Base-by-base conservation (phyloP, 2,797 vertebrate genomes). In the Silurus lanzhouensis region DNA sequence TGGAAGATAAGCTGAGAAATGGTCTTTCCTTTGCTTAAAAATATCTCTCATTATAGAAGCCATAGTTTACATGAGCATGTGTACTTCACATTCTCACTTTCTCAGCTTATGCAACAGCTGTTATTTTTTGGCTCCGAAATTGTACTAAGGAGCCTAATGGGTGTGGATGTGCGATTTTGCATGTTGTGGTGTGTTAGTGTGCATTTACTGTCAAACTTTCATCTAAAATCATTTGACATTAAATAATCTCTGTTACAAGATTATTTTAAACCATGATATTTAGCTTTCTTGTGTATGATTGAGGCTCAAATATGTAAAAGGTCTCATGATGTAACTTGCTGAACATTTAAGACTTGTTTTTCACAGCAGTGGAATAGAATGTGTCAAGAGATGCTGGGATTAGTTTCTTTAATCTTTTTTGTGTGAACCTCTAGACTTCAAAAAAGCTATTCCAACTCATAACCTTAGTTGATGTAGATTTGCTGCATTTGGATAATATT, bases 111-210 rank as follows among this genome's bases (percentile, higher is more conserved):
- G 46, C 64, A 72, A 22, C 75, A 60, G 58, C 74, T 58, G 74
- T 20, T 5, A 58, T 77, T 58, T 12, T 77, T 78, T 61, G 48
- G 7, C 14, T 57, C 6, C 27, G 20, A 3, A 3, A 15, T 57
- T 55, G 48, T 27, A 27, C n/a, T 25, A 27, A 57, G 25, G 6
- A 27, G 8, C 14, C 72, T 27, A 57, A 78, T 44, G 76, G 3
- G 52, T 67, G 75, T 9, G n/a, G 61, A 22, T 68, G 78, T 84
- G 81, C 46, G n/a, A 61, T 82, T 88, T 67, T 89, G 87, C 87
- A 83, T 89, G 88, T 52, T 76, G 44, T 70, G 87, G 27, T 58
- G 63, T 74, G 57, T 64, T 58, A 38, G 71, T 55, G 25, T 88
- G 58, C 17, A 31, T 44, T 55, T 63, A 74, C 5, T 86, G 38